Evolutionary conservation across 2,888 invertebrate species (phyloP).

Genomic region (Amiota minor): DNA sequence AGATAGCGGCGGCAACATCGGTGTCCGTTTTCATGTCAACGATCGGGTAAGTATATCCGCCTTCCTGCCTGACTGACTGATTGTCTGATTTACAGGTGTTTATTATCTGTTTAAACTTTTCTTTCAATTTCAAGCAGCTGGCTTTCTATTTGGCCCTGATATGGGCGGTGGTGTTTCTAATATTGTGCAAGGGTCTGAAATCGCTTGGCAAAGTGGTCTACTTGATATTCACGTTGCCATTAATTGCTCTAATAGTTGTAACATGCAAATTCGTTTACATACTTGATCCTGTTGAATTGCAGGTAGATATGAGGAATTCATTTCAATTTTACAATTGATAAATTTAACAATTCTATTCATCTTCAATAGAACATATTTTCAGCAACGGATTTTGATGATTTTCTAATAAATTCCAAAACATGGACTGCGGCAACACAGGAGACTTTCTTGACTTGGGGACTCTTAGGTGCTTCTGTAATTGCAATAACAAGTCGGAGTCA

Average conservation of each 20-base stretch:
- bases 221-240: conserved; percentile 84
- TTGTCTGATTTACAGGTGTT: conserved; percentile 31
- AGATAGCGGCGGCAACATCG: conserved; percentile 58
- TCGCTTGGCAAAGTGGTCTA: conserved; percentile 76
- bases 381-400: conserved; percentile 87
- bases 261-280: conserved; percentile 65
- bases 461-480: conserved; percentile 76
- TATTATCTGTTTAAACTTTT: conserved; percentile 24
- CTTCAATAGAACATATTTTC: conserved; percentile 81
- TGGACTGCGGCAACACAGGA: conserved; percentile 94
- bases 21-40: conserved; percentile 68
- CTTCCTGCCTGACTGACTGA: not conserved
- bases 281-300: conserved; percentile 64
- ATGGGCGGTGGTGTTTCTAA: conserved; percentile 92
- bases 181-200: conserved; percentile 88
- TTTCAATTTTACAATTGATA: not conserved
- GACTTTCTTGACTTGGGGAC: conserved; percentile 85
- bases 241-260: conserved; percentile 77
- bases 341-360: not conserved
- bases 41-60: conserved; percentile 64
- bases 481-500: conserved; percentile 69
- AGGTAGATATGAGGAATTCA: conserved; percentile 49
- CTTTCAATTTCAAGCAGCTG: conserved; percentile 79
- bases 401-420: conserved; percentile 86
- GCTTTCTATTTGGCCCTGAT: conserved; percentile 92